These are phyloP conservation scores for Propithecus deckenii DNA, from an alignment of 2,797 vertebrate genomes.

Conservation along the genomic window DNA sequence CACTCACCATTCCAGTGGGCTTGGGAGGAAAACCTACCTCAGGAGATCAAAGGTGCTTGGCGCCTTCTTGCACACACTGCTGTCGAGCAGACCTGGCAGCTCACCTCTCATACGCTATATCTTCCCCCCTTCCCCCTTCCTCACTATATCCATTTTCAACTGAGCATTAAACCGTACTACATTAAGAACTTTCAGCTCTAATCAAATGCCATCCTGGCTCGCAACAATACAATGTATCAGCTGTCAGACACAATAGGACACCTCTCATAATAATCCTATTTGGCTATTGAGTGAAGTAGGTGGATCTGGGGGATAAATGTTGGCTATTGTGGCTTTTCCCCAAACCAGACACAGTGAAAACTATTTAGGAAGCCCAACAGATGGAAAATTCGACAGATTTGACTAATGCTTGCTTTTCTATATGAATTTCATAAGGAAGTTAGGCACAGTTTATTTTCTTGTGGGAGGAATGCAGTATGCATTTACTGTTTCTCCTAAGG, in stretches of 20 bases:
- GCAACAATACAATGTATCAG: too few relatives aligned
- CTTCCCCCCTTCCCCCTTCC: neutral
- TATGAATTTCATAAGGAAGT: neutral
- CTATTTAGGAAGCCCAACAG: neutral
- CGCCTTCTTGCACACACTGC: neutral
- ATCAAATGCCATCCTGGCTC: too few relatives aligned
- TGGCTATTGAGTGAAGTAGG: neutral
- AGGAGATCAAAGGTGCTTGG: neutral
- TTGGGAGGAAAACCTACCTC: neutral
- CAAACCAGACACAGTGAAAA: neutral
- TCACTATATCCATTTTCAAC: neutral
- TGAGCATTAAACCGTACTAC: neutral
- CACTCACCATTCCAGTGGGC: neutral
- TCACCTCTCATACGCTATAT: neutral
- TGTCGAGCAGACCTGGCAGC: neutral
- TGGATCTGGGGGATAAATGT: neutral
- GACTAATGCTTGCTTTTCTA: neutral
- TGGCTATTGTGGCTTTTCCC: neutral
- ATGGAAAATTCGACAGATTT: neutral
- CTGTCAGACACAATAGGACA: too few relatives aligned
- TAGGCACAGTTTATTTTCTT: neutral
- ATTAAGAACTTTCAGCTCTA: neutral
- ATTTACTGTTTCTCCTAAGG: neutral
- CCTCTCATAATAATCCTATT: neutral
- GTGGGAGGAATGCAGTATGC: neutral